These are phyloP conservation scores for Condylura cristata DNA, from an alignment of 2,113 vertebrate genomes.

Conservation along the genomic window DNA sequence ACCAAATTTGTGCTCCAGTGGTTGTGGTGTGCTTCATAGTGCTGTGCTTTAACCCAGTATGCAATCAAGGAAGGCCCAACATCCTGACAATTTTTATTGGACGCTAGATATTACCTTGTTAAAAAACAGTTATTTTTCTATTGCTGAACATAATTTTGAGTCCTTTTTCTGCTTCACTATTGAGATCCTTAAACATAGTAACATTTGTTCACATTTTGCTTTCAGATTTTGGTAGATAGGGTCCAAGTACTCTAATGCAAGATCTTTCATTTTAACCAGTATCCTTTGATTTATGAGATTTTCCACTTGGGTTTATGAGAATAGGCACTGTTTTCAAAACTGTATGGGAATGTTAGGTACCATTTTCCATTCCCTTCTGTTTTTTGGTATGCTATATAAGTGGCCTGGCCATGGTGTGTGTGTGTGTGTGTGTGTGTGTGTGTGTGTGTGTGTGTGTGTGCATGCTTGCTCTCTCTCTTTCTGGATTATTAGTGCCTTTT, in stretches of 20 bases:
- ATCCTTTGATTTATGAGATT: neutral
- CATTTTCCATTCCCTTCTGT: neutral
- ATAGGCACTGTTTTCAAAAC: neutral
- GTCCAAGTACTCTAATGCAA: neutral
- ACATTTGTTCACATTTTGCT: neutral
- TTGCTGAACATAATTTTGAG: too few species aligned
- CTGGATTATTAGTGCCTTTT: neutral
- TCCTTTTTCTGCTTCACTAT: neutral
- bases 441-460: neutral
- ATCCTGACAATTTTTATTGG: neutral
- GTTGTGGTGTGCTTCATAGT: too few species aligned
- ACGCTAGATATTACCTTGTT: neutral
- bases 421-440: neutral
- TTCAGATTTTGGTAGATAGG: neutral
- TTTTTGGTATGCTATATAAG: neutral
- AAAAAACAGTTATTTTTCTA: too few species aligned
- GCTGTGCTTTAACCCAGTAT: too few species aligned
- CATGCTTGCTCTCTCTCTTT: neutral
- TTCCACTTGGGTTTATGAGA: neutral
- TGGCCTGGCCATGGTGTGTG: neutral
- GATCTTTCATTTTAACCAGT: neutral
- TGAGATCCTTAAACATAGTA: neutral
- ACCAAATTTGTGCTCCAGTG: too few species aligned
- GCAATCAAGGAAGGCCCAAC: too few species aligned
- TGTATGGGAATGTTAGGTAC: neutral